Percentiles rank a stretch among this genome's conserved stretches.
phyloP scores from a whole-genome alignment of 2,797 vertebrate genomes.

The Smutsia temminckii region DNA sequence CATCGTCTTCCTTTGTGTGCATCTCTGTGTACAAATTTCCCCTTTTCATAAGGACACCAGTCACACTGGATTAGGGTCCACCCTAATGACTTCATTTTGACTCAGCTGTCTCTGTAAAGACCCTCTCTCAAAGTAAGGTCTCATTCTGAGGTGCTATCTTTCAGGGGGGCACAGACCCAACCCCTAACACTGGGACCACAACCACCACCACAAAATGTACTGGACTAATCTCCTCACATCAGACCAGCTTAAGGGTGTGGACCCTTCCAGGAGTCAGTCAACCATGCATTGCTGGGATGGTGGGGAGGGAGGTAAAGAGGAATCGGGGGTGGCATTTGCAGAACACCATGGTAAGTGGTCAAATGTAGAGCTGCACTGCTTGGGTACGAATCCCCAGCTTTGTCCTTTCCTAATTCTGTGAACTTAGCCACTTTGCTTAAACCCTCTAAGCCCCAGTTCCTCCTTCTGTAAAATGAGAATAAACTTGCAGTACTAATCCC shows the following conservation, averaged over 20 bases:
- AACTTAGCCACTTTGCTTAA: not conserved
- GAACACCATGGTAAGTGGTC: fast-evolving
- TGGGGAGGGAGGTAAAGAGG: not conserved
- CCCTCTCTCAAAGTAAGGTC: not conserved
- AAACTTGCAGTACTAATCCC: fast-evolving
- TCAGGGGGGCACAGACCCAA: too few relatives aligned
- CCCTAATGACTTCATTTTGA: not conserved
- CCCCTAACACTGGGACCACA: not conserved
- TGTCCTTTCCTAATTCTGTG: not conserved
- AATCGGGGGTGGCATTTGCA: fast-evolving
- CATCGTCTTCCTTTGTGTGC: fast-evolving
- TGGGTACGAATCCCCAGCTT: not conserved
- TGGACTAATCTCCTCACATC: not conserved
- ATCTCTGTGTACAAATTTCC: not conserved
- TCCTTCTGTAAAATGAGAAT: not conserved
- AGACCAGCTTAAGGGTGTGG: fast-evolving
- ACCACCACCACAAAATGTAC: not conserved
- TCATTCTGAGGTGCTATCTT: not conserved
- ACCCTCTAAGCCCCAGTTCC: not conserved
- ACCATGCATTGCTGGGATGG: fast-evolving
- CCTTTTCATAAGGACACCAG: not conserved
- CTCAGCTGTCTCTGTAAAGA: not conserved
- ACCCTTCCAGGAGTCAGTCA: not conserved
- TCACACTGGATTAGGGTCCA: too few relatives aligned
- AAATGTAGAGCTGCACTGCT: fast-evolving